Evolutionary conservation across 1,140 invertebrate genomes (phyloP).

Genomic region (Amphibalanus amphitrite): DNA sequence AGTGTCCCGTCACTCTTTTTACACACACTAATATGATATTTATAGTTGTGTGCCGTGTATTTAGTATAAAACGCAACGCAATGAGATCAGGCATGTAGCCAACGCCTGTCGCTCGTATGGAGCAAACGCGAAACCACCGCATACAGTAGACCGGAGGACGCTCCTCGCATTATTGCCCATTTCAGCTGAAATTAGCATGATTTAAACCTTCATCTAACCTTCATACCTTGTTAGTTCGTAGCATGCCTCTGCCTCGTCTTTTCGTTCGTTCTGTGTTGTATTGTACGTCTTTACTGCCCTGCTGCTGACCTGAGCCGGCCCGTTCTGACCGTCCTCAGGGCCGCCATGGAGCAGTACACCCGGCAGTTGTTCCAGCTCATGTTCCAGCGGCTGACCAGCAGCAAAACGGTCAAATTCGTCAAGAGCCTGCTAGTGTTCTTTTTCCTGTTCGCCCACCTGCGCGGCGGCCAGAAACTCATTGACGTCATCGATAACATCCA

Average conservation of each 20-base stretch:
- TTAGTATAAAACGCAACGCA: too few species aligned
- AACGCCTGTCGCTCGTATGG: background rate
- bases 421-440: slow-evolving; percentile 79
- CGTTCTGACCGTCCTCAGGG: slow-evolving; percentile 20
- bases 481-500: slow-evolving; percentile 72
- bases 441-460: slow-evolving; percentile 60
- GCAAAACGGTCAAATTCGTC: slow-evolving; percentile 87
- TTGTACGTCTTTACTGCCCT: too few species aligned
- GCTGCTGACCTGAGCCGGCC: background rate
- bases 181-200: too few species aligned
- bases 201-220: too few species aligned
- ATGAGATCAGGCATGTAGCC: too few species aligned
- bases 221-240: too few species aligned
- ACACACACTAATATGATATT: background rate
- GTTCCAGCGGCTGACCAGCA: slow-evolving; percentile 75
- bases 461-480: slow-evolving; percentile 50
- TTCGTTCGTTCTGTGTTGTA: too few species aligned
- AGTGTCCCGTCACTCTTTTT: slow-evolving; percentile 28
- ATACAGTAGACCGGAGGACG: background rate
- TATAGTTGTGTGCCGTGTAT: background rate
- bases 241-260: too few species aligned
- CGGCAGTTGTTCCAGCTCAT: slow-evolving; percentile 78
- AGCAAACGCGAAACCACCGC: background rate
- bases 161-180: background rate
- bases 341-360: slow-evolving; percentile 49